These are phyloP conservation scores for Lacerta bilineata DNA, from an alignment of 2,797 vertebrate genomes.

Conservation along the genomic window DNA sequence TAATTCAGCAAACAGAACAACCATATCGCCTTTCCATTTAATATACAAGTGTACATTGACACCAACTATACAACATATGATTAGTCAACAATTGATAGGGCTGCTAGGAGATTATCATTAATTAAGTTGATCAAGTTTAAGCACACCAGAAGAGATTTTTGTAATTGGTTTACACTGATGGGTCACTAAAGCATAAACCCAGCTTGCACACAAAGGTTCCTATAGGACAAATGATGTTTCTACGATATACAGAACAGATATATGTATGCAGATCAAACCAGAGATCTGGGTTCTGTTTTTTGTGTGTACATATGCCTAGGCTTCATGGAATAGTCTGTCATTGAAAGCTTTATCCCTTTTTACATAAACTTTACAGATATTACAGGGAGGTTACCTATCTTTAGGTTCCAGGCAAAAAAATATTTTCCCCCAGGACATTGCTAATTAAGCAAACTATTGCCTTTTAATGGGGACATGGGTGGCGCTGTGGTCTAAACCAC, in stretches of 20 bases:
- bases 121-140: not conserved
- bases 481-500: too few relatives aligned
- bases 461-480: too few relatives aligned
- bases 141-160: not conserved
- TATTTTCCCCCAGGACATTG: too few relatives aligned
- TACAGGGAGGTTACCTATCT: too few relatives aligned
- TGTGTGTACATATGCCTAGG: not conserved
- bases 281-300: not conserved
- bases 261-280: not conserved
- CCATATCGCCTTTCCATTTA: not conserved
- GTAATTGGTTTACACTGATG: conserved; percentile 12
- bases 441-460: too few relatives aligned
- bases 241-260: not conserved
- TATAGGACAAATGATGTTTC: not conserved
- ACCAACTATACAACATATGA: not conserved
- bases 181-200: not conserved
- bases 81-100: not conserved
- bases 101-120: not conserved
- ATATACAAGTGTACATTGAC: not conserved
- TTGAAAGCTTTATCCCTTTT: not conserved
- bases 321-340: not conserved
- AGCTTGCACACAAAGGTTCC: not conserved
- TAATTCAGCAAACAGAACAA: not conserved
- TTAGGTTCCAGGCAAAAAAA: too few relatives aligned
- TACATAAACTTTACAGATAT: not conserved